Base-by-base conservation (phyloP, 2,888 invertebrate genomes). In the Pocota personata region DNA sequence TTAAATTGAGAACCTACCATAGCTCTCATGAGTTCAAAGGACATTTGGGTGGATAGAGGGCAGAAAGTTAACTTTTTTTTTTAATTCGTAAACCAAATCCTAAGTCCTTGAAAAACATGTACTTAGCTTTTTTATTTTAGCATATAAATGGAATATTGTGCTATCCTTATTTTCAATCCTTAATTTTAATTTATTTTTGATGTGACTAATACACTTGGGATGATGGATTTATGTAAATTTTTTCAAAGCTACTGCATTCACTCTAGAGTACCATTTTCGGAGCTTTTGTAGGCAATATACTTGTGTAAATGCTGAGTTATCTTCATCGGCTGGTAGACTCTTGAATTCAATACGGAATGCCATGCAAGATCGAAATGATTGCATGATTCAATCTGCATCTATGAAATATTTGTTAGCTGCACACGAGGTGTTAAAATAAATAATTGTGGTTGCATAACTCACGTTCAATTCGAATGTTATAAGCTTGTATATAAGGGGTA, bases 121-220 rank as follows among this genome's bases (percentile, higher is more conserved):
- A 12, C 7, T 40, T 58, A 14, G 32, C 19, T 32, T 48, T n/a
- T 5, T 4, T 3, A n/a, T 52, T 30, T 73, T 73, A 32, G 67
- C 67, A 80, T 80, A 75, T 67, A 67, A 75, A 80, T 80, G 60
- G 67, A 62, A 69, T 43, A 48, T 52, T 60, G 2, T 12, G 48
- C 10, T 48, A 16, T 3, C 16, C 21, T 48, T 19, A 3, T 21
- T 48, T 48, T 12, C 12, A 48, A 8, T 48, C 48, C n/a, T n/a
- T n/a, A n/a, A n/a, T n/a, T n/a, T 48, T 4, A 3, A 10, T 10
- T 32, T 43, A 66, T 80, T 58, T 10, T 43, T 40, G 40, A 14
- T 12, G 27, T 60, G 21, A 52, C 67, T 67, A 75, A 55, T 82
- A 55, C 67, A 73, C 37, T 16, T 32, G 1, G 10, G 14, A 30